Evolutionary conservation across 2,888 invertebrate genomes (phyloP), one percentile per base, ranked within the genome.

Genomic region (Napeogenes sylphis): DNA sequence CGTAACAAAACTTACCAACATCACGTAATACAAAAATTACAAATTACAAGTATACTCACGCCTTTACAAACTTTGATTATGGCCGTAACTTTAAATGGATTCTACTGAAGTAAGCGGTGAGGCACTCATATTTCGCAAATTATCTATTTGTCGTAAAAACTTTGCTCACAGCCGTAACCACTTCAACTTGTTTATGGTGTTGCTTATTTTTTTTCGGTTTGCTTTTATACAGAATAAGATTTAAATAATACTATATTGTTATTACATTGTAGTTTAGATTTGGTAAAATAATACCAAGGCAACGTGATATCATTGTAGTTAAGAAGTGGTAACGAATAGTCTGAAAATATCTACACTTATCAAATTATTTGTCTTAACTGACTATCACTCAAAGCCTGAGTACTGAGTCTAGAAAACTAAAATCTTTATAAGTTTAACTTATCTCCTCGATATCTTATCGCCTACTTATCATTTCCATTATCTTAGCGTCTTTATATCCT

Each of bases 101-200:
- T 61, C 58, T 58, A 60, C 58, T 56, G 62, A 66, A 60, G 61
- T 64, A 62, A 62, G 56, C 55, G 59, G 61, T 61, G 59, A 65
- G 60, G 58, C 61, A 54, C 58, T 67, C 65, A 58, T 66, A 66
- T 64, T 69, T 63, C 64, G 59, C 60, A 62, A 68, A 66, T 68
- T 66, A 66, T 66, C 53, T 64, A 64, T 66, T 66, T 58, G 61
- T 56, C 61, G 55, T 68, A 63, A 68, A 68, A 69, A 66, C 61
- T 69, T 68, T 63, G 30, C 30, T 51, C 42, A 12, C 10, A 42
- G 42, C 8, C 51, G 30, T 51, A 51, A 51, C 51, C 51, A 12
- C 30, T 51, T 30, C 30, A 51, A 51, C 51, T 51, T 30, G 30
- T 51, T 51, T 51, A 51, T 30, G 51, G 51, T 51, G 30, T 30